A percentile compares a stretch with the other conserved stretches of the same genome.
Conservation (phyloP, 2,113 vertebrate species). For the Pygoscelis antarcticus region DNA sequence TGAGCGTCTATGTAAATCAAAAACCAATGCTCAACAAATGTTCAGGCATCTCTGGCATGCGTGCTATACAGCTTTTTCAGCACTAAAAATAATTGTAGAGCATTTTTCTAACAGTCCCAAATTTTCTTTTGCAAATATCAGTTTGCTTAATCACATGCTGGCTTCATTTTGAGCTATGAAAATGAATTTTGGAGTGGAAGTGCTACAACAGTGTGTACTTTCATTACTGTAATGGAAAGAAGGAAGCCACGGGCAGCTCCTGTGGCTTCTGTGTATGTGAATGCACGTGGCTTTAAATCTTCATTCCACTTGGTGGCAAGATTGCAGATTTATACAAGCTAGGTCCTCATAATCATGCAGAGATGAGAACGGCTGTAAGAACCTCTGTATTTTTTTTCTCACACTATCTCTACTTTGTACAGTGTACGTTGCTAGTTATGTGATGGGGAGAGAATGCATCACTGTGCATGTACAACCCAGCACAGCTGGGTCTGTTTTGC, state of each 20-base stretch:
- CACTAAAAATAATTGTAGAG: not conserved
- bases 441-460: not conserved
- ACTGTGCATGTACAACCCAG: not conserved
- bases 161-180: not conserved
- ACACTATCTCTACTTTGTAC: not conserved
- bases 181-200: not conserved
- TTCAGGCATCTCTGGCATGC: not conserved
- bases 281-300: not conserved
- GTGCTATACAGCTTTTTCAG: not conserved
- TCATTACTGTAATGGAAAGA: not conserved
- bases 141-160: not conserved
- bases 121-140: not conserved
- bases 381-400: accelerated
- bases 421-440: not conserved
- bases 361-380: not conserved
- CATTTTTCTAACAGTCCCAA: not conserved
- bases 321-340: not conserved
- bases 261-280: not conserved
- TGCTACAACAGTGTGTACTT: not conserved
- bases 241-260: not conserved
- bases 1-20: not conserved
- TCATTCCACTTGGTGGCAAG: not conserved
- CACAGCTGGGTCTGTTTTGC: not conserved
- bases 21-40: not conserved
- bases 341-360: not conserved